A percentile compares a stretch with the other conserved stretches of the same genome.
phyloP scores from a whole-genome alignment of 1,140 invertebrate species.

The Drosophila bifasciata region DNA sequence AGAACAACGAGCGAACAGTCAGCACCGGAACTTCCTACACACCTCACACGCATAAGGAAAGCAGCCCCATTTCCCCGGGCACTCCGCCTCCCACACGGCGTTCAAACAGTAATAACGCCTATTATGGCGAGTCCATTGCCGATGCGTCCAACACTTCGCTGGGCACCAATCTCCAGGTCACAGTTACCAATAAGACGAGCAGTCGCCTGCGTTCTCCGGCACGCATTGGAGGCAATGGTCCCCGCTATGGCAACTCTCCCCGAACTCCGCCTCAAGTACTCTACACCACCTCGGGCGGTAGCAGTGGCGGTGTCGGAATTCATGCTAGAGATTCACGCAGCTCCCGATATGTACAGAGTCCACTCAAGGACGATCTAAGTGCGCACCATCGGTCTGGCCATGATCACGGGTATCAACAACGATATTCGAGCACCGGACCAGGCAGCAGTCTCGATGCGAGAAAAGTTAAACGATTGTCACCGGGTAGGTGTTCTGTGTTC shows the following conservation, averaged over 20 bases:
- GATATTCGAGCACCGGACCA: constrained; percentile 55
- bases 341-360: constrained; percentile 71
- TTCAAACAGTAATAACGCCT: constrained; percentile 58
- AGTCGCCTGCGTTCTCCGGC: constrained; percentile 53
- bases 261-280: constrained; percentile 76
- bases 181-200: constrained; percentile 69
- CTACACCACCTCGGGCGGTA: constrained; percentile 45
- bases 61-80: constrained; percentile 86
- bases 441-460: constrained; percentile 38
- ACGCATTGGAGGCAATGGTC: constrained; percentile 50
- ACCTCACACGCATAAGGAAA: constrained; percentile 77
- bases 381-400: constrained; percentile 59
- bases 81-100: constrained; percentile 84
- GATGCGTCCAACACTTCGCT: constrained; percentile 38
- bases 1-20: constrained; percentile 84
- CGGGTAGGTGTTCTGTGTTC: constrained; percentile 42
- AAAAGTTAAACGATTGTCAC: constrained; percentile 64
- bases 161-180: constrained; percentile 67
- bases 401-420: constrained; percentile 54
- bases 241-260: constrained; percentile 68
- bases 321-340: constrained; percentile 54
- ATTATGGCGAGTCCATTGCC: constrained; percentile 48
- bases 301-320: constrained; percentile 14
- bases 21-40: constrained; percentile 83
- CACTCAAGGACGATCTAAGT: constrained; percentile 66